A percentile compares a stretch with the other conserved stretches of the same genome.
These are phyloP conservation scores for Pseudonaja textilis DNA, from an alignment of 2,113 vertebrate species.

Conservation along the genomic window DNA sequence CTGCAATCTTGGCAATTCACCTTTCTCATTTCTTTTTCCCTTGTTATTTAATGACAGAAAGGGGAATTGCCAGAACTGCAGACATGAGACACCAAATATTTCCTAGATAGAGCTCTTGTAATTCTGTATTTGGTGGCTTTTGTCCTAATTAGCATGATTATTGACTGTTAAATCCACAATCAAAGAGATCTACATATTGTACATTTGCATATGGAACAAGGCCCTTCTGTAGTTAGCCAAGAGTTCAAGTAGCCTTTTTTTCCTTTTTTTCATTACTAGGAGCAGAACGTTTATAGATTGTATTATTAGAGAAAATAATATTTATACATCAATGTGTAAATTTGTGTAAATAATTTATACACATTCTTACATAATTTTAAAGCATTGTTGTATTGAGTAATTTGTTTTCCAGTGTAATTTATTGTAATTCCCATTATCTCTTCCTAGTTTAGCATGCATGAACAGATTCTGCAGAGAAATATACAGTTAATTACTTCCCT, in stretches of 20 bases:
- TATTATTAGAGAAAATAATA: conserved; percentile 7
- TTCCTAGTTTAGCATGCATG: conserved; percentile 16
- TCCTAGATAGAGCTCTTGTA: not conserved
- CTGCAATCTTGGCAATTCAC: not conserved
- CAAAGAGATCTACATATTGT: not conserved
- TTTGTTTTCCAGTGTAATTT: conserved; percentile 1
- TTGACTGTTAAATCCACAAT: not conserved
- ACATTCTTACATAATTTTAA: not conserved
- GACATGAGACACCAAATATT: not conserved
- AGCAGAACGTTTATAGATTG: not conserved
- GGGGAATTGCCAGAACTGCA: not conserved
- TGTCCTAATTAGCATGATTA: not conserved
- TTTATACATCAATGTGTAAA: not conserved
- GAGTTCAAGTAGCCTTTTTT: not conserved
- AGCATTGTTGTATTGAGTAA: not conserved
- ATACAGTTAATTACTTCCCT: conserved; percentile 32
- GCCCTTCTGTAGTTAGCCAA: not conserved
- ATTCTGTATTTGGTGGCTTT: not conserved
- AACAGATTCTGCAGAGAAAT: conserved; percentile 32
- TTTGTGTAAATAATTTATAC: not conserved
- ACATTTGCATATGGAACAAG: not conserved
- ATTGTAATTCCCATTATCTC: not conserved
- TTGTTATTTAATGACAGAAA: not conserved
- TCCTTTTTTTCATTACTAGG: not conserved
- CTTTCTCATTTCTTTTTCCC: not conserved